A percentile compares a stretch with the other conserved stretches of the same genome.
Conservation (phyloP, 2,113 vertebrate genomes). For the Hylia prasina region DNA sequence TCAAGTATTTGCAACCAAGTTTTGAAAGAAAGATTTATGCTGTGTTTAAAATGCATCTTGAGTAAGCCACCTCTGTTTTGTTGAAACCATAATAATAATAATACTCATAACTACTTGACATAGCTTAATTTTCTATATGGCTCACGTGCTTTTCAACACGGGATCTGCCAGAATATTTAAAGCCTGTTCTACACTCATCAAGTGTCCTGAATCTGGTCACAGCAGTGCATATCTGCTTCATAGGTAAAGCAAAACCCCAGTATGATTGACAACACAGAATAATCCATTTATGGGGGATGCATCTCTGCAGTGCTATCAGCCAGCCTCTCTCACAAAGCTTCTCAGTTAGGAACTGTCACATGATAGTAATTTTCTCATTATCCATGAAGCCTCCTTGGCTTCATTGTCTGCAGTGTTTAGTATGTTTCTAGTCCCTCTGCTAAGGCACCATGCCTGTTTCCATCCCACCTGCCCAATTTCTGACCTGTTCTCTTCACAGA, state of each 20-base stretch:
- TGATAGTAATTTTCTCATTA: neutral
- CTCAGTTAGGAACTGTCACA: neutral
- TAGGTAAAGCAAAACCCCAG: neutral
- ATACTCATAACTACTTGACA: neutral
- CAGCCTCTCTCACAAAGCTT: neutral
- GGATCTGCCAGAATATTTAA: neutral
- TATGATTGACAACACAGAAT: neutral
- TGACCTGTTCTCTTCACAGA: neutral
- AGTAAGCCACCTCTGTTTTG: neutral
- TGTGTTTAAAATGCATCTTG: neutral
- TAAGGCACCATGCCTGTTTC: neutral
- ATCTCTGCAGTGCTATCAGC: neutral
- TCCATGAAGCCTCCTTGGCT: neutral
- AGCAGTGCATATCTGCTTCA: neutral
- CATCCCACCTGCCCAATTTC: neutral
- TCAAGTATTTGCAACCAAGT: neutral
- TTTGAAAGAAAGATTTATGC: neutral
- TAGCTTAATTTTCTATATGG: neutral
- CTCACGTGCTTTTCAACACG: neutral
- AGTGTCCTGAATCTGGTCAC: neutral
- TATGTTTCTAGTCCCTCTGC: neutral
- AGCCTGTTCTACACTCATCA: neutral
- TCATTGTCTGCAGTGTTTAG: neutral
- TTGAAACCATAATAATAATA: neutral
- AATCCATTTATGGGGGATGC: neutral